Base-by-base conservation (phyloP, 2,888 invertebrate genomes). In the Philhelius pedissequus region DNA sequence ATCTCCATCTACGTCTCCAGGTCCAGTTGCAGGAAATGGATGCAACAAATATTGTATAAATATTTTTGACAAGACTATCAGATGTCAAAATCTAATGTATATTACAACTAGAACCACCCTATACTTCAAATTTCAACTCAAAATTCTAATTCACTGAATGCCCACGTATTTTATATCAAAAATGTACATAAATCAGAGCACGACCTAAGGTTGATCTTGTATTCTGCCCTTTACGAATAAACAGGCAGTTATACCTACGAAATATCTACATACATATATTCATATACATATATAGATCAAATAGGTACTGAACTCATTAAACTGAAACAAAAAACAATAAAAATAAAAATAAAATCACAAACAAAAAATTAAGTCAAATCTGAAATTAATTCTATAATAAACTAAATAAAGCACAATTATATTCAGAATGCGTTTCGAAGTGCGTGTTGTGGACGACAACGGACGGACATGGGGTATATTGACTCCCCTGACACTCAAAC, bases 351-450 rank as follows among this genome's bases (percentile, higher is more conserved):
- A 69, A 75, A 83, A 79, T 79, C 79, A 78, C 62, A 22, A 4
- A 52, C 50, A 35, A 7, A 38, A 73, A 73, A 78, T 48, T 56
- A 78, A 54, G 73, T 68, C 71, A n/a, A 73, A 48, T 56, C 58
- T 35, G 6, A 69, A 79, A 62, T 73, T 58, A 75, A 79, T 64
- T 60, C 83, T 40, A 74, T 48, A 74, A 70, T 70, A 50, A 73
- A 43, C 50, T 58, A 43, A 58, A 50, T 58, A 52, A 27, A 58
- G 15, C 15, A 58, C 32, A 38, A 81, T 81, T 79, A 83, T 79
- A 83, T 83, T 83, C 83, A 83, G 38, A 79, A 79, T 79, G 83
- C 79, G 83, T 83, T 70, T 64, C 74, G 45, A 78, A 45, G 79
- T 83, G 83, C 83, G 83, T 83, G 83, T 74, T 58, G n/a, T n/a